phyloP scores from a whole-genome alignment of 2,797 vertebrate species.

The Ciconia nigra region DNA sequence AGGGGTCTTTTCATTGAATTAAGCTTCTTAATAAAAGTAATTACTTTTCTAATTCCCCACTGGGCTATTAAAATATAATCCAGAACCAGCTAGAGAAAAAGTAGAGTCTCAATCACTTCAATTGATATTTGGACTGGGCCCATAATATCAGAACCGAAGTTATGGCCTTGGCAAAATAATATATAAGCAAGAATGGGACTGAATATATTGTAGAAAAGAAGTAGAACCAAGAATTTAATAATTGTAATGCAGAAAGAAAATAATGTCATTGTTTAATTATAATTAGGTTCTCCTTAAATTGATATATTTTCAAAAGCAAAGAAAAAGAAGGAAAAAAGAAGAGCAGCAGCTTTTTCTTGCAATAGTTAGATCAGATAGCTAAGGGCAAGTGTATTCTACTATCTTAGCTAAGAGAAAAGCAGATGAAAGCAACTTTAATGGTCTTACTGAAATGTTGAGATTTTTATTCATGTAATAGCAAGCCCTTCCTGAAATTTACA shows the following conservation, averaged over 20 bases:
- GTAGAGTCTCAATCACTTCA: neutral
- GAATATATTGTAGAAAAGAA: neutral
- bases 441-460: neutral
- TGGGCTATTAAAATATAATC: neutral
- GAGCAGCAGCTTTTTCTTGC: neutral
- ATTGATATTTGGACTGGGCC: neutral
- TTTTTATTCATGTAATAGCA: neutral
- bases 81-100: neutral
- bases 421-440: neutral
- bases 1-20: constrained; percentile 16
- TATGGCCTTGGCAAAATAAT: neutral
- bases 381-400: neutral
- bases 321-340: neutral
- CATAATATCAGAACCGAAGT: neutral
- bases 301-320: neutral
- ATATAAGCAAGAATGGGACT: neutral
- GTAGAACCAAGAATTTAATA: neutral
- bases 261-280: neutral
- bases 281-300: neutral
- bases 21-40: constrained; percentile 50
- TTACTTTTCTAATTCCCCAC: constrained; percentile 1
- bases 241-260: neutral
- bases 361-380: neutral
- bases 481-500: neutral
- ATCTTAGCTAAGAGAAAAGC: neutral